These are phyloP conservation scores for Listronotus oregonensis DNA, from an alignment of 1,140 invertebrate genomes.

Conservation along the genomic window DNA sequence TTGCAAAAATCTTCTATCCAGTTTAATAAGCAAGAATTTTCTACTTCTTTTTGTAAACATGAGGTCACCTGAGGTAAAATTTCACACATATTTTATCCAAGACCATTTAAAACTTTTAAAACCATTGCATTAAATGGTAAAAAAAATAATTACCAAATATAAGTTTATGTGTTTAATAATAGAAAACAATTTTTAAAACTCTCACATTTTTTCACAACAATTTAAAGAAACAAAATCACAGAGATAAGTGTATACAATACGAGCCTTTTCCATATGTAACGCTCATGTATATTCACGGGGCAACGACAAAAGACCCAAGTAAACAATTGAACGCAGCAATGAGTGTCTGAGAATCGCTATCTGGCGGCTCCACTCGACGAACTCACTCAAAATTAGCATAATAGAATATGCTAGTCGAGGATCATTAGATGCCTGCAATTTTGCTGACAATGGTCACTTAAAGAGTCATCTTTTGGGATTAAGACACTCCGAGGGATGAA, in stretches of 20 bases:
- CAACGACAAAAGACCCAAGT: constrained; percentile 51
- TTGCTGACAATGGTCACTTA: constrained; percentile 43
- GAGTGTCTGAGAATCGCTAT: constrained; percentile 41
- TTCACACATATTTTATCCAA: too few species aligned
- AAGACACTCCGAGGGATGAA: constrained; percentile 30
- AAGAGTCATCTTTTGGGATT: constrained; percentile 33
- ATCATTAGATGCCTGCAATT: constrained; percentile 42
- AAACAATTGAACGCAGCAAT: constrained; percentile 46
- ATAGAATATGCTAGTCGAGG: constrained; percentile 46
- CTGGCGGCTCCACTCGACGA: constrained; percentile 41
- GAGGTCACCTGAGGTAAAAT: too few species aligned
- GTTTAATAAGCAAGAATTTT: too few species aligned
- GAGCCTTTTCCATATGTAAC: constrained; percentile 55
- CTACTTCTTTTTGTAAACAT: too few species aligned
- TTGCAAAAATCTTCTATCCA: too few species aligned
- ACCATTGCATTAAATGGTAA: too few species aligned
- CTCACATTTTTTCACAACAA: not conserved
- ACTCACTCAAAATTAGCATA: constrained; percentile 47
- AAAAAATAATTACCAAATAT: too few species aligned
- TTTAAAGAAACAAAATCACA: not conserved
- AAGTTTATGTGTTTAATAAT: too few species aligned
- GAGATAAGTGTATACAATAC: constrained; percentile 1
- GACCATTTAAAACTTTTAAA: too few species aligned
- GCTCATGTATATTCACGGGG: constrained; percentile 56
- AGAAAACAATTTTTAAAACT: too few species aligned